A percentile compares a stretch with the other conserved stretches of the same genome.
Conservation (phyloP, 2,888 invertebrate genomes). For the Dryobota labecula region DNA sequence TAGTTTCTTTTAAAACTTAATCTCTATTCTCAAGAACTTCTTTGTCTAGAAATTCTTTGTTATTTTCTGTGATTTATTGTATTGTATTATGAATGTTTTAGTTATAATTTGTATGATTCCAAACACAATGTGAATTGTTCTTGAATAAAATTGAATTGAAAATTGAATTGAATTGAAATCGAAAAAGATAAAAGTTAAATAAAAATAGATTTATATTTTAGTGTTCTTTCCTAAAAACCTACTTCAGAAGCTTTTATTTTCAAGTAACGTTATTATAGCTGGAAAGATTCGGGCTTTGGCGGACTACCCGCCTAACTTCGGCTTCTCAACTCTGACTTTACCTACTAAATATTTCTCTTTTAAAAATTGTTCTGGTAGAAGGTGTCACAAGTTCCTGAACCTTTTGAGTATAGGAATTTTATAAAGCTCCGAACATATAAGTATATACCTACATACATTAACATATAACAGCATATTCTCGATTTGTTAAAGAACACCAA, state of each 20-base stretch:
- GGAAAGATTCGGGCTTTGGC: conserved; percentile 21
- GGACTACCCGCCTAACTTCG: conserved; percentile 36
- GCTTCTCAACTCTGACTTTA: conserved; percentile 34
- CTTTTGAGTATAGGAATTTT: conserved; percentile 9
- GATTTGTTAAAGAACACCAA: background rate
- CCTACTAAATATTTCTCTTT: conserved; percentile 55
- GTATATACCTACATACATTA: background rate
- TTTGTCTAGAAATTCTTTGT: background rate
- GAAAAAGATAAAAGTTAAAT: conserved; percentile 13
- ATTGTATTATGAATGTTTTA: too few relatives aligned
- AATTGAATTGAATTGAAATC: too few relatives aligned
- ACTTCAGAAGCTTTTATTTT: conserved; percentile 37
- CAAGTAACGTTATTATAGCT: conserved; percentile 23
- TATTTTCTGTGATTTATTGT: too few relatives aligned
- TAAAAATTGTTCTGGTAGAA: conserved; percentile 34
- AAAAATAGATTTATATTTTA: conserved; percentile 28
- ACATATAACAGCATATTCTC: background rate
- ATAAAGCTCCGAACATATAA: background rate
- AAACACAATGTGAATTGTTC: too few relatives aligned
- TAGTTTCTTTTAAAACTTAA: conserved; percentile 13
- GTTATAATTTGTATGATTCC: too few relatives aligned
- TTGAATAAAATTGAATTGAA: too few relatives aligned
- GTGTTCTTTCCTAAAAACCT: conserved; percentile 13
- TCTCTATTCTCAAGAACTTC: background rate
- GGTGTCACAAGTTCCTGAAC: conserved; percentile 19